A percentile compares a stretch with the other conserved stretches of the same genome.
Conservation (phyloP, 2,888 invertebrate species). For the Cryptocephalus moraei region DNA sequence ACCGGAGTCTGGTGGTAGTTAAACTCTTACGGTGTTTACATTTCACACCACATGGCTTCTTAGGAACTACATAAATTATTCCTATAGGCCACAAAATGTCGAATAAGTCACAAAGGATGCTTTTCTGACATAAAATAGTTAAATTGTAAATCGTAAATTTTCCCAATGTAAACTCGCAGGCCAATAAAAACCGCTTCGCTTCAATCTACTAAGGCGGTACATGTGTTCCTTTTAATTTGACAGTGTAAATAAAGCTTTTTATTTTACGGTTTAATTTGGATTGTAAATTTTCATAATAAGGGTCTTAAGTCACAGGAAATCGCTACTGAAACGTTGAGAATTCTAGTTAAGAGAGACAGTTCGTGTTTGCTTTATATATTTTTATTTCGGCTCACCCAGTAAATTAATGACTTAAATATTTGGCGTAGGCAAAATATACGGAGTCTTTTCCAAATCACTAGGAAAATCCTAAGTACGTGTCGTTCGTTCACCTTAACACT, state of each 20-base stretch:
- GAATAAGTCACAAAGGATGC: slow-evolving; percentile 14
- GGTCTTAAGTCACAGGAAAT: slow-evolving; percentile 2
- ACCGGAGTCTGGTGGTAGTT: slow-evolving; percentile 14
- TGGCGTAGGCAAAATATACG: neutral
- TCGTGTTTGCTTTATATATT: slow-evolving; percentile 4
- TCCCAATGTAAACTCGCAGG: slow-evolving; percentile 10
- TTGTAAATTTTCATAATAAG: slow-evolving; percentile 6
- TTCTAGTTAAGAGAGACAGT: slow-evolving; percentile 2
- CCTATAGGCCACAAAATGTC: slow-evolving; percentile 13
- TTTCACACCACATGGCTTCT: slow-evolving; percentile 22
- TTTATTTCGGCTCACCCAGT: neutral
- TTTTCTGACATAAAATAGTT: slow-evolving; percentile 11
- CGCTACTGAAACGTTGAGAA: slow-evolving; percentile 2
- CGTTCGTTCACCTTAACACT: no score
- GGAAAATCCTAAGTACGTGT: no score
- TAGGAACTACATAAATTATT: slow-evolving; percentile 20
- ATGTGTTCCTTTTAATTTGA: slow-evolving; percentile 12
- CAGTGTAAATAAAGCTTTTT: slow-evolving; percentile 7
- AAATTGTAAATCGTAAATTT: slow-evolving; percentile 16
- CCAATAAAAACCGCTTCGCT: slow-evolving; percentile 14
- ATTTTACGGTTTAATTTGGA: slow-evolving; percentile 4
- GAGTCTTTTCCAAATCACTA: no score
- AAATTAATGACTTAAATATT: slow-evolving; percentile 7
- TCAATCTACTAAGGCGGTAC: slow-evolving; percentile 11
- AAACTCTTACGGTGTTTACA: slow-evolving; percentile 19